A percentile compares a stretch with the other conserved stretches of the same genome.
These are phyloP conservation scores for Silurus lanzhouensis DNA, from an alignment of 2,797 vertebrate species.

Conservation along the genomic window DNA sequence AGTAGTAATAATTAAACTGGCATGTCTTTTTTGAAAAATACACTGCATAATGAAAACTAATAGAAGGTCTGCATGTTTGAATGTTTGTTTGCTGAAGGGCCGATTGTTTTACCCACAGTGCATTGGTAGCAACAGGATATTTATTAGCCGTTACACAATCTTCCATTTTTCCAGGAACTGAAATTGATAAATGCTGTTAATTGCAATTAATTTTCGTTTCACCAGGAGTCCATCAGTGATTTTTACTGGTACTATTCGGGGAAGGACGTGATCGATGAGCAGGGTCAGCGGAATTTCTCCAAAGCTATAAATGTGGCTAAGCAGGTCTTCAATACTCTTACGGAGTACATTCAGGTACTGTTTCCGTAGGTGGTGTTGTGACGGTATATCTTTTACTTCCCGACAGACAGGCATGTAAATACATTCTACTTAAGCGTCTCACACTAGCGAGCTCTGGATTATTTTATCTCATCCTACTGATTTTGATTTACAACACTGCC, in stretches of 20 bases:
- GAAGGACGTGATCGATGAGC: constrained; percentile 94
- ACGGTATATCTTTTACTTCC: neutral
- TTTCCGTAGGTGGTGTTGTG: neutral
- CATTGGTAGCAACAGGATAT: neutral
- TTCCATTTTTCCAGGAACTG: neutral
- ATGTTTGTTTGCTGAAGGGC: neutral
- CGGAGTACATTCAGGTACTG: constrained; percentile 93
- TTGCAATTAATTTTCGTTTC: constrained; percentile 11
- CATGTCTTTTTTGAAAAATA: neutral
- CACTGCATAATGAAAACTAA: neutral
- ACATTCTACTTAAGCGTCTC: neutral
- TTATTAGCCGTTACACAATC: neutral
- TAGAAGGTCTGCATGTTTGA: neutral
- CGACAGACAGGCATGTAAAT: neutral
- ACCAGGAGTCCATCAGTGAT: constrained; percentile 94
- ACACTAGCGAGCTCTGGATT: neutral
- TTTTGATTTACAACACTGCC: neutral
- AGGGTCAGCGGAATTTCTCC: constrained; percentile 95
- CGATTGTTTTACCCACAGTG: neutral
- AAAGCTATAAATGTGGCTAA: constrained; percentile 97
- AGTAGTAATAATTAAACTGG: neutral
- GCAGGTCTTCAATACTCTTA: constrained; percentile 96
- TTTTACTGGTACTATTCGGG: constrained; percentile 98
- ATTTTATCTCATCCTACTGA: neutral
- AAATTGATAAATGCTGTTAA: neutral